Percentiles rank a stretch among this genome's conserved stretches.
These are phyloP conservation scores for Leptodactylus fuscus DNA, from an alignment of 2,113 vertebrate genomes.

Conservation along the genomic window DNA sequence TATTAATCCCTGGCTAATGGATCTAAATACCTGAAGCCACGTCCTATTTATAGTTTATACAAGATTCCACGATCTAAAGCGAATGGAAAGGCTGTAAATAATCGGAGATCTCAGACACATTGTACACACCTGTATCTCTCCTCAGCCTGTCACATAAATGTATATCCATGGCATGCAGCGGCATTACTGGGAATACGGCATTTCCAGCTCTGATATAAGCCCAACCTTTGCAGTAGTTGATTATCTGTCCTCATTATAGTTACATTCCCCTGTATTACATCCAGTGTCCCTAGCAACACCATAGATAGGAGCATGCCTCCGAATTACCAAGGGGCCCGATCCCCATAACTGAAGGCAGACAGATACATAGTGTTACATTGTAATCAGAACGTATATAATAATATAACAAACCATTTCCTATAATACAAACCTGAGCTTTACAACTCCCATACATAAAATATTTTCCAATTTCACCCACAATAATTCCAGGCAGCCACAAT, in stretches of 20 bases:
- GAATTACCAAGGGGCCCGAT: neutral
- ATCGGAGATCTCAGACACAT: no score
- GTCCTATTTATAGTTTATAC: neutral
- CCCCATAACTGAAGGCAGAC: neutral
- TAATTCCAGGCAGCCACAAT: neutral
- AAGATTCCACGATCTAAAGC: neutral
- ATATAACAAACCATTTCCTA: no score
- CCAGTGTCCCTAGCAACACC: slow-evolving; percentile 13
- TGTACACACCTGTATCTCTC: neutral
- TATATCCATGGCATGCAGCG: neutral
- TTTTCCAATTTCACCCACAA: neutral
- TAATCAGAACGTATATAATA: no score
- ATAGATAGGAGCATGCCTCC: neutral
- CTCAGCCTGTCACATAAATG: neutral
- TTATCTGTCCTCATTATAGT: slow-evolving; percentile 1
- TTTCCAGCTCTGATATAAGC: neutral
- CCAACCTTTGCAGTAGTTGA: slow-evolving; percentile 37
- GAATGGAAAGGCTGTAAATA: no score
- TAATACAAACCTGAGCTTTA: no score
- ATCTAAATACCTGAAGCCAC: neutral
- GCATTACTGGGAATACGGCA: neutral
- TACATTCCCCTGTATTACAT: neutral
- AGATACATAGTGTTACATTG: neutral
- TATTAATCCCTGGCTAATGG: neutral
- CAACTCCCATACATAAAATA: no score